Conservation (phyloP, 92 coral and sea anemone species). For the Micromussa lordhowensis region DNA sequence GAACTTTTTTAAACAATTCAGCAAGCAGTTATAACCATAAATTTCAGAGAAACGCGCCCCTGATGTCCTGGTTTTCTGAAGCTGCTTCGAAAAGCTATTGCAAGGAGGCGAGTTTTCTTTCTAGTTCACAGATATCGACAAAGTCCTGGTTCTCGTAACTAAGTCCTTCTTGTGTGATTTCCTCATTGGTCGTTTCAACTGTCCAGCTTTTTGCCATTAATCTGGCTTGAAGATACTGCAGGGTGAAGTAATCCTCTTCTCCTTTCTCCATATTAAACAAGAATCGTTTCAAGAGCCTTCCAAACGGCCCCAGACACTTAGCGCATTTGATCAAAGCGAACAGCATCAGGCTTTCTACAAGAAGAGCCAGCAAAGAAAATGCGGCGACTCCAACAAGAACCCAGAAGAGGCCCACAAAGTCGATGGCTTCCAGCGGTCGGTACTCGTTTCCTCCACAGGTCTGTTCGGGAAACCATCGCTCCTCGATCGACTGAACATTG, state of each 20-base stretch:
- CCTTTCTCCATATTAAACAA: constrained; percentile 30
- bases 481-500: constrained; percentile 33
- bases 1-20: no score
- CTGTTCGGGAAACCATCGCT: constrained; percentile 52
- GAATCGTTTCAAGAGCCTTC: constrained; percentile 40
- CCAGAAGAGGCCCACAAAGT: constrained; percentile 66
- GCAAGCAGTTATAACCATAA: no score
- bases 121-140: not conserved
- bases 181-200: not conserved
- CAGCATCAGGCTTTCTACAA: constrained; percentile 46
- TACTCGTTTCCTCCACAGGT: constrained; percentile 13
- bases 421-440: constrained; percentile 21
- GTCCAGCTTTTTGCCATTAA: not conserved
- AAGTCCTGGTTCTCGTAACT: not conserved
- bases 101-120: constrained; percentile 12
- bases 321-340: constrained; percentile 26
- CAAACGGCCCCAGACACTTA: constrained; percentile 42
- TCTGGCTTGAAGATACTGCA: not conserved
- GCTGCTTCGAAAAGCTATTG: not conserved
- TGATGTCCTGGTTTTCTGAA: no score
- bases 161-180: not conserved
- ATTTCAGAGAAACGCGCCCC: no score
- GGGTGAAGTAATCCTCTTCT: constrained; percentile 10
- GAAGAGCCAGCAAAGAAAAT: constrained; percentile 59
- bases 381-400: constrained; percentile 40